Conservation (phyloP, 2,113 vertebrate species). For the Burhinus oedicnemus region DNA sequence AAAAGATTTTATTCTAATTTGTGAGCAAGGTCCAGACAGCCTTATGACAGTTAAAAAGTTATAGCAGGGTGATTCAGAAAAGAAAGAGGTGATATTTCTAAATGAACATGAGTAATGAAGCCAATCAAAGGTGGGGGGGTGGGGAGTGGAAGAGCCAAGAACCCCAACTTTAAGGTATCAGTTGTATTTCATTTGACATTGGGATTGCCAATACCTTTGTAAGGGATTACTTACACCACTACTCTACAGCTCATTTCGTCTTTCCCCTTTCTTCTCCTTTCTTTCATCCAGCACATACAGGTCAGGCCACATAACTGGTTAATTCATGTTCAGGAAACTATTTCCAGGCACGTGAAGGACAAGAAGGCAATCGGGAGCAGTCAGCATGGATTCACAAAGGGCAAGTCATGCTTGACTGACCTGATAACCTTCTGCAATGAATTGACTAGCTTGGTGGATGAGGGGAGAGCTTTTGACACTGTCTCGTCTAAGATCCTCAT, state of each 20-base stretch:
- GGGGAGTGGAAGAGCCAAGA: not conserved
- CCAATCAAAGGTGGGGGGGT: not conserved
- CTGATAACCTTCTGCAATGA: not conserved
- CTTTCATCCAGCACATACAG: not conserved
- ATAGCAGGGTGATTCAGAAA: not conserved
- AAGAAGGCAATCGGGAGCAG: not conserved
- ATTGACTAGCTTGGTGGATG: not conserved
- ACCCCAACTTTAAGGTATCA: not conserved
- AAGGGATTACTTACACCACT: not conserved
- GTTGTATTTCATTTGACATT: not conserved
- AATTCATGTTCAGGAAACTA: not conserved
- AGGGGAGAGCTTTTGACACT: not conserved
- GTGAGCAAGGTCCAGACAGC: not conserved
- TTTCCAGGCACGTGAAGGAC: not conserved
- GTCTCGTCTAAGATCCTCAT: not conserved
- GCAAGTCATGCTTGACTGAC: not conserved
- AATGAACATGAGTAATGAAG: not conserved
- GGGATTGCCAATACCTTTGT: not conserved
- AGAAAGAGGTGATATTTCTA: not conserved
- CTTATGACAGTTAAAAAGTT: not conserved
- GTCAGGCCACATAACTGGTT: not conserved
- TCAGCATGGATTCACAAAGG: not conserved
- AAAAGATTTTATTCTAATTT: not conserved
- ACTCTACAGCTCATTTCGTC: not conserved
- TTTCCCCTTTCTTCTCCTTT: not conserved